Conservation (phyloP, 2,797 vertebrate species). For the Sylvilagus floridanus region DNA sequence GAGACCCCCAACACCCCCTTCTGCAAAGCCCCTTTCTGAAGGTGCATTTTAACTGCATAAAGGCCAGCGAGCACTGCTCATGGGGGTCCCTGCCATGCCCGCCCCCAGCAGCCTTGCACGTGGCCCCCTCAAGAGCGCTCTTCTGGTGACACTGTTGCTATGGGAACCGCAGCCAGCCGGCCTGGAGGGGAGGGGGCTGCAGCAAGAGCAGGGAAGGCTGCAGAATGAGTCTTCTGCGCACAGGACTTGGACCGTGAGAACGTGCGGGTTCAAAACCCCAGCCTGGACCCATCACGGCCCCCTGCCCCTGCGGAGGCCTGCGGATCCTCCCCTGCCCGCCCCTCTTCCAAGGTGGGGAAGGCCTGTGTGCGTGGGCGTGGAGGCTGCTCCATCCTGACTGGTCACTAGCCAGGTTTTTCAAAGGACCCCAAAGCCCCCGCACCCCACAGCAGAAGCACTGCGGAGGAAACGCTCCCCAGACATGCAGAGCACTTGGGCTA, state of each 20-base stretch:
- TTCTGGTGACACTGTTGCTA: not conserved
- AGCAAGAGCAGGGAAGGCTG: not conserved
- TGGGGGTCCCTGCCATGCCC: not conserved
- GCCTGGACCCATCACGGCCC: not conserved
- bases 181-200: not conserved
- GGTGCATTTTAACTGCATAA: not conserved
- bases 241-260: not conserved
- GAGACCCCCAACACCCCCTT: not conserved
- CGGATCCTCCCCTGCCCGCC: not conserved
- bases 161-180: constrained; percentile 11
- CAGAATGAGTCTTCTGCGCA: not conserved
- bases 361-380: not conserved
- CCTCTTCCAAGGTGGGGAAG: not conserved
- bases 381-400: not conserved
- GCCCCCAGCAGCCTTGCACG: no score
- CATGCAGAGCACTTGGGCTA: rapidly evolving
- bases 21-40: not conserved
- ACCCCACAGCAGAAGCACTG: not conserved
- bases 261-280: not conserved
- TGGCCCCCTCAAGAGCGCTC: not conserved
- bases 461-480: not conserved
- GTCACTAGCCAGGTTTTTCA: not conserved
- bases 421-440: not conserved
- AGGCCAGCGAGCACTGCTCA: not conserved
- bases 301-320: not conserved